Conservation (phyloP, 2,888 invertebrate species). For the Dichetophora obliterata region DNA sequence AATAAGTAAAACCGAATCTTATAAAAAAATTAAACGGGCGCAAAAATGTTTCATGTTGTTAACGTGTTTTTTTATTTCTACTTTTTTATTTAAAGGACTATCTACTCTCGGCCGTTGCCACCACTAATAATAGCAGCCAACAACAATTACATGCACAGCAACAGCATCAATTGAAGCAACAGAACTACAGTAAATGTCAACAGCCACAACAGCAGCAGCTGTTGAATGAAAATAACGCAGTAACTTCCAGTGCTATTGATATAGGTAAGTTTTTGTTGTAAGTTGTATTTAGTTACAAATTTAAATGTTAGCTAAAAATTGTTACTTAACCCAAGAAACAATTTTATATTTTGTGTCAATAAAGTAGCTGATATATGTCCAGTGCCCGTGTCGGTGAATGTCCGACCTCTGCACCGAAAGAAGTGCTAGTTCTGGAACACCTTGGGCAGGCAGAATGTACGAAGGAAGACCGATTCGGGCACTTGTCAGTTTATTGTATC, state of each 20-base stretch:
- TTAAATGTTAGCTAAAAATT: no score
- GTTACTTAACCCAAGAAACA: no score
- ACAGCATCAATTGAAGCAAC: conserved; percentile 47
- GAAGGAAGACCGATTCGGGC: no score
- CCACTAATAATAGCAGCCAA: conserved; percentile 43
- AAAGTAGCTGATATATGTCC: no score
- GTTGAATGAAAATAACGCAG: conserved; percentile 19
- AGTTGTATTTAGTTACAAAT: no score
- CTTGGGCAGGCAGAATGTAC: no score
- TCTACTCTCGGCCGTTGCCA: conserved; percentile 55
- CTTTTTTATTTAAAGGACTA: conserved; percentile 61
- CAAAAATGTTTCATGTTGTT: conserved; percentile 34
- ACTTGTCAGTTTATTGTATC: no score
- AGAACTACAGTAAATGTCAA: conserved; percentile 47
- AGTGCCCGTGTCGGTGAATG: no score
- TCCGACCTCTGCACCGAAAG: no score
- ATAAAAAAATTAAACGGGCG: conserved; percentile 21
- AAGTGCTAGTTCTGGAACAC: no score
- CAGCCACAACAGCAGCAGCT: conserved; percentile 46
- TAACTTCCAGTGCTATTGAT: conserved; percentile 23
- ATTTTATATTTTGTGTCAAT: no score
- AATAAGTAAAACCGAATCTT: not conserved
- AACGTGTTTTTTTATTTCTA: conserved; percentile 44
- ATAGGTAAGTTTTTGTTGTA: conserved; percentile 42
- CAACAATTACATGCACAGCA: conserved; percentile 31